A percentile compares a stretch with the other conserved stretches of the same genome.
Conservation (phyloP, 2,113 vertebrate genomes). For the Myotis davidii region DNA sequence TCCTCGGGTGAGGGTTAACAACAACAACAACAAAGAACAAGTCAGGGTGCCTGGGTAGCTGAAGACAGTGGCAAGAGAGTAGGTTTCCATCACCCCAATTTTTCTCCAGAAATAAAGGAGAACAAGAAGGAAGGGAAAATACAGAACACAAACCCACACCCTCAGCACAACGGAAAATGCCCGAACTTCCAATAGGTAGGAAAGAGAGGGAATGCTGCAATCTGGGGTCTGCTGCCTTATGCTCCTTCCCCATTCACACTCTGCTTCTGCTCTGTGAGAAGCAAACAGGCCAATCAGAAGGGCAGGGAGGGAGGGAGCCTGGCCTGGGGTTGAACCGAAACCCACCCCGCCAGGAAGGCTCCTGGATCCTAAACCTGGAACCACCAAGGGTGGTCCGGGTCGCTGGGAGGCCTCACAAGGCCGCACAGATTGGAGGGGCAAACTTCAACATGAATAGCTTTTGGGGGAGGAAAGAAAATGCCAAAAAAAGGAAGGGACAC, state of each 20-base stretch:
- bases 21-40: too few species aligned
- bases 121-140: not conserved
- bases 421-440: too few species aligned
- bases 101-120: not conserved
- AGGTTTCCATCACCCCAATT: too few species aligned
- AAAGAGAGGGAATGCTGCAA: not conserved
- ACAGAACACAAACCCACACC: not conserved
- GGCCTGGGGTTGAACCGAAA: too few species aligned
- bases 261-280: too few species aligned
- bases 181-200: not conserved
- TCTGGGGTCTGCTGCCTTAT: too few species aligned
- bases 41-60: fast-evolving
- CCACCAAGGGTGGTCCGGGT: not conserved
- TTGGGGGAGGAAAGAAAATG: not conserved
- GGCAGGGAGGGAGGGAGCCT: too few species aligned
- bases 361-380: too few species aligned
- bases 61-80: not conserved
- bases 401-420: not conserved
- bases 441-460: not conserved
- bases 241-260: too few species aligned
- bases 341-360: too few species aligned
- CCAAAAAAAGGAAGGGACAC: not conserved
- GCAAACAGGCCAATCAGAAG: too few species aligned
- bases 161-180: not conserved
- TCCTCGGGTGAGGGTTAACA: too few species aligned